Base-by-base conservation (phyloP, 1,140 invertebrate species). In the Cataglyphis hispanica region DNA sequence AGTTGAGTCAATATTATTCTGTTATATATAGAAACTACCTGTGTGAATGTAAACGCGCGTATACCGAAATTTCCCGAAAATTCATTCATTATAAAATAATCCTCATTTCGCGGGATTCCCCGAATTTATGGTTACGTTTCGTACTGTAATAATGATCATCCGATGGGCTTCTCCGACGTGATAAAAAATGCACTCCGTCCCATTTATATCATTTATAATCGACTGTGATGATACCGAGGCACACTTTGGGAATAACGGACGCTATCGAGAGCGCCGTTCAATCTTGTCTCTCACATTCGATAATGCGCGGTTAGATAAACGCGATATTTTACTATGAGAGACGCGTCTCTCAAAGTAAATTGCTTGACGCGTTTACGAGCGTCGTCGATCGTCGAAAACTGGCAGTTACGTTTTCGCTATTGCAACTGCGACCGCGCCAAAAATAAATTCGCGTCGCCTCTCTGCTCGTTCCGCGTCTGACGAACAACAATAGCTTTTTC, bases 1-100 rank as follows among this genome's bases (percentile, higher is more conserved):
- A 19, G n/a, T 40, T 61, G 53, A 74, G 67, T 83, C 78, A 83
- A 83, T 83, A 83, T 83, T 83, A 83, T 83, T 83, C 37, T 31
- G 43, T 83, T 83, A 83, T 72, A 83, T 72, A 83, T 83, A 83
- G 78, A 60, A 19, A 60, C 53, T 34, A 19, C 11, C 31, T 19
- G 31, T 19, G 19, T 31, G 46, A 50, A 50, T 56, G 16, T 31
- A 40, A 13, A 58, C 50, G 64, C 19, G 50, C 4, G 53, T 11
- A 31, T 58, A 22, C 19, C 78, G 37, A 40, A 83, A 72, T 64
- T 69, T 53, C 19, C 19, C 13, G 6, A 67, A 80, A 80, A 80
- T 80, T 69, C 37, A 10, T 58, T 80, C 53, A 72, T 74, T 74
- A 74, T 46, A 46, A 83, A 83, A 74, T 83, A 6, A 58, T 83